Conservation (phyloP, 2,888 invertebrate genomes). For the Andrena hattorfiana region DNA sequence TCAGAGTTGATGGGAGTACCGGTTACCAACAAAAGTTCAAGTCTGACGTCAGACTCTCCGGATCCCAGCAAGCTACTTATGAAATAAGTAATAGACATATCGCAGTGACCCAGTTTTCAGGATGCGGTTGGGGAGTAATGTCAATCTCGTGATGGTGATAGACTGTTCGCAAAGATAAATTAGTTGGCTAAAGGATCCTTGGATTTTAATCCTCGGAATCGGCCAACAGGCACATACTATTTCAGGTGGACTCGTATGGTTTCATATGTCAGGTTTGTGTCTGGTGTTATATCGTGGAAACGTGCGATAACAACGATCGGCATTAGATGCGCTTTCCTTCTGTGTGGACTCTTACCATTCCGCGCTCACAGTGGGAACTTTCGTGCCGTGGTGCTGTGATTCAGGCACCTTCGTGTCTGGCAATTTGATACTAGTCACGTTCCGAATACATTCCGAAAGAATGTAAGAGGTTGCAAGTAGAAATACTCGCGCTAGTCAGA, state of each 20-base stretch:
- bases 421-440: constrained; percentile 78
- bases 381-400: constrained; percentile 73
- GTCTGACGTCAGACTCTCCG: constrained; percentile 33
- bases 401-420: constrained; percentile 75
- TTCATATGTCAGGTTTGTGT: neutral
- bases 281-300: constrained; percentile 15
- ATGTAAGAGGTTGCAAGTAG: constrained; percentile 52
- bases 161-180: constrained; percentile 4
- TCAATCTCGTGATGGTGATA: constrained; percentile 31
- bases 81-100: constrained; percentile 55
- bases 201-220: neutral
- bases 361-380: constrained; percentile 48
- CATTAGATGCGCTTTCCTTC: constrained; percentile 66
- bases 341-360: constrained; percentile 45
- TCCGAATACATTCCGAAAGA: constrained; percentile 73
- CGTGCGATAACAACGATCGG: constrained; percentile 60
- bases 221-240: neutral
- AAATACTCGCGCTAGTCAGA: constrained; percentile 43
- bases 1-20: constrained; percentile 47
- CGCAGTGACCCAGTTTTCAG: constrained; percentile 45
- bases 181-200: neutral
- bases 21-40: constrained; percentile 44
- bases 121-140: neutral
- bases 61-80: constrained; percentile 47
- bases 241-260: too few species aligned